Conservation (phyloP, 2,113 vertebrate genomes). For the Dasyurus viverrinus region DNA sequence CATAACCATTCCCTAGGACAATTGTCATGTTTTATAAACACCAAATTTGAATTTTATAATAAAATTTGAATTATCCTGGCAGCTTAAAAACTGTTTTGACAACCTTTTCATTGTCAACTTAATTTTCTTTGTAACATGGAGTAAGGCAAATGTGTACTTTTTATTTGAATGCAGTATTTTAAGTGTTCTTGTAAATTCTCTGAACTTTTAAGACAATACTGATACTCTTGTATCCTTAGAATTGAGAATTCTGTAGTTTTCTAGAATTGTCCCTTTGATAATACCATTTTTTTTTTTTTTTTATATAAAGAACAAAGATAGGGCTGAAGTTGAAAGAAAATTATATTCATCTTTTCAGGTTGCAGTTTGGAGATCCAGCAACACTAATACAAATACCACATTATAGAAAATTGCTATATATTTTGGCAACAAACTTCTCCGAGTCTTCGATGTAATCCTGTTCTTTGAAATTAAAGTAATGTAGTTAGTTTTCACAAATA, state of each 20-base stretch:
- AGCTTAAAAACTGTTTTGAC: constrained; percentile 32
- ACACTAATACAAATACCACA: constrained; percentile 44
- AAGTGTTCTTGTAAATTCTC: constrained; percentile 56
- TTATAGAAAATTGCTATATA: not conserved
- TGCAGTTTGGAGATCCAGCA: constrained; percentile 55
- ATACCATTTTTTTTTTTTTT: not conserved
- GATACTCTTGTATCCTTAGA: not conserved
- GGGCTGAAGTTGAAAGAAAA: constrained; percentile 50
- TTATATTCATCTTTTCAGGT: constrained; percentile 41
- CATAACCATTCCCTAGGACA: constrained; percentile 14
- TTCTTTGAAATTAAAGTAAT: not conserved
- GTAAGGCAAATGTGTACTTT: constrained; percentile 26
- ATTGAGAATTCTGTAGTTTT: constrained; percentile 32
- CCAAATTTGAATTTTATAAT: constrained; percentile 49
- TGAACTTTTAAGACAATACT: constrained; percentile 25
- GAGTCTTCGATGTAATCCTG: not conserved
- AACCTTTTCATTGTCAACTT: constrained; percentile 38
- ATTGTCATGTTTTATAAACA: constrained; percentile 7
- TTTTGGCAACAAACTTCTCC: not conserved
- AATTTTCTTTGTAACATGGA: constrained; percentile 57
- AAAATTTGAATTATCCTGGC: constrained; percentile 36
- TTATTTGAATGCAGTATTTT: constrained; percentile 29
- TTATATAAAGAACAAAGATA: constrained; percentile 51
- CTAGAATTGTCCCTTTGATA: not conserved
- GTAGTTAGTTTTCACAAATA: not conserved